Evolutionary conservation across 2,888 invertebrate genomes (phyloP).

Genomic region (Sepioteuthis lessoniana): DNA sequence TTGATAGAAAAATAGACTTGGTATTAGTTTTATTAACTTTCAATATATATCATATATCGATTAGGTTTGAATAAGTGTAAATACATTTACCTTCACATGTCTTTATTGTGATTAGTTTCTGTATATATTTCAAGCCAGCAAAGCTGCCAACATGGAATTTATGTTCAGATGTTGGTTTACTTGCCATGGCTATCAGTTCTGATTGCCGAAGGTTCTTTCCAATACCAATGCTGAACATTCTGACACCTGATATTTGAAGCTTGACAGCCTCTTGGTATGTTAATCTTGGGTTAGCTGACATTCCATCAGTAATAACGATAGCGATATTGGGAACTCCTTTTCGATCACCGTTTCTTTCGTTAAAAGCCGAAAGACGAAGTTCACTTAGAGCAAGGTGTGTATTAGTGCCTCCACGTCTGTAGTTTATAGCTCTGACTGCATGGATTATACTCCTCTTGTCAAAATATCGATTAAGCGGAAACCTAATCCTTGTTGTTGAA

Average conservation of each 20-base stretch:
- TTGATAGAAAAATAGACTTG: too few relatives aligned
- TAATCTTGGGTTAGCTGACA: slow-evolving; percentile 58
- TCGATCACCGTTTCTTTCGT: slow-evolving; percentile 58
- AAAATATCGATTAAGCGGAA: too few relatives aligned
- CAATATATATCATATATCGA: too few relatives aligned
- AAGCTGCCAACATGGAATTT: slow-evolving; percentile 67
- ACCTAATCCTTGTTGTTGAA: too few relatives aligned
- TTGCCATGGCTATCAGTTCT: slow-evolving; percentile 65
- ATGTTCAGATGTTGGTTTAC: slow-evolving; percentile 61
- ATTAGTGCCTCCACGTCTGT: too few relatives aligned
- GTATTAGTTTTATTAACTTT: too few relatives aligned
- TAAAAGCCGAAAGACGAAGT: slow-evolving; percentile 51
- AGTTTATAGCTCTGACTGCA: too few relatives aligned
- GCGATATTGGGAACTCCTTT: slow-evolving; percentile 65
- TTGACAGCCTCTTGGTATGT: slow-evolving; percentile 58
- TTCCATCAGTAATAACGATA: slow-evolving; percentile 67
- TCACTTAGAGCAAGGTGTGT: too few relatives aligned
- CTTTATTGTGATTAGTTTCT: background rate
- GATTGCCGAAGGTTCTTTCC: slow-evolving; percentile 58
- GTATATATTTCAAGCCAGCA: slow-evolving; percentile 56
- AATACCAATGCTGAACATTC: slow-evolving; percentile 65
- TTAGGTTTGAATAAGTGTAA: too few relatives aligned
- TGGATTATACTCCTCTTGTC: too few relatives aligned
- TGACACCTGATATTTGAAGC: slow-evolving; percentile 55
- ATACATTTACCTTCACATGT: background rate